Evolutionary conservation across 2,888 invertebrate species (phyloP).

Genomic region (Volucella zonaria): DNA sequence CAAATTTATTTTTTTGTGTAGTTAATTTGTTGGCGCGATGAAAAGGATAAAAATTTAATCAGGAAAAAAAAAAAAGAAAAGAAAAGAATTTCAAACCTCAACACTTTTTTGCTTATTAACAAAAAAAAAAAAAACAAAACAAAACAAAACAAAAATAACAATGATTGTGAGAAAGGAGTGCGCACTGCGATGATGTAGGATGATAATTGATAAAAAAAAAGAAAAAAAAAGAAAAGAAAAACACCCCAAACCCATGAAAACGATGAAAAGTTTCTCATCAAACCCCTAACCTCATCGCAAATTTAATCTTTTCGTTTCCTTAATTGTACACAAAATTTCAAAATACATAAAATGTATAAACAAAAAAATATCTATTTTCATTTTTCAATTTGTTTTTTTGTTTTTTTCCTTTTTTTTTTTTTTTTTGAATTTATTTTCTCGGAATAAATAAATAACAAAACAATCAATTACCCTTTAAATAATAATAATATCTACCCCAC

Average conservation of each 20-base stretch:
- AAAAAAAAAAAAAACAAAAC: background rate
- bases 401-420: background rate
- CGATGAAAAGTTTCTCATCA: conserved; percentile 15
- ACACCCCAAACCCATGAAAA: background rate
- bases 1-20: conserved; percentile 40
- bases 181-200: conserved; percentile 54
- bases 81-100: background rate
- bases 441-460: too few species aligned
- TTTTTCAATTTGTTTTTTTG: background rate
- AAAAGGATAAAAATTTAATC: background rate
- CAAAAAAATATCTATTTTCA: background rate
- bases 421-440: too few species aligned
- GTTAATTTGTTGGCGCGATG: conserved; percentile 32
- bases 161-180: conserved; percentile 47
- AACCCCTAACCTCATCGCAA: conserved; percentile 51
- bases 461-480: conserved; percentile 1
- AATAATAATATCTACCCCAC: too few species aligned
- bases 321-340: background rate
- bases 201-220: conserved; percentile 23
- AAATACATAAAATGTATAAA: background rate
- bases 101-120: conserved; percentile 23
- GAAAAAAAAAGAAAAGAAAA: conserved; percentile 11
- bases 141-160: background rate
- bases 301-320: conserved; percentile 17
- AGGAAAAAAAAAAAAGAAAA: too few species aligned